Evolutionary conservation across 2,888 invertebrate species (phyloP).

Genomic region (Parthenolecanium corni): DNA sequence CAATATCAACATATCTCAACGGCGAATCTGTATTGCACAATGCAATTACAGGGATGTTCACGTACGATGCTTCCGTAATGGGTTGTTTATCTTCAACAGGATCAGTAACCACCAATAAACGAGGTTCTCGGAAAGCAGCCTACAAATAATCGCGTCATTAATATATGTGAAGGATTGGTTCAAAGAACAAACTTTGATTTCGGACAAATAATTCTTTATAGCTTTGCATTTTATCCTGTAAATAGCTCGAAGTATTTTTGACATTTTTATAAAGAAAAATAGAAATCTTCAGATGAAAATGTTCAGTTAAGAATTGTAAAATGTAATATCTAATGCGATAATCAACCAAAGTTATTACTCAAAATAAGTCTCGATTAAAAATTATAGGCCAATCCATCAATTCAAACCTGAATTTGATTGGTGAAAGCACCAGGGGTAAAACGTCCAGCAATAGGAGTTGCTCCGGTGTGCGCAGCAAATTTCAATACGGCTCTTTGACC

Average conservation of each 20-base stretch:
- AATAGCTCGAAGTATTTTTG: no score
- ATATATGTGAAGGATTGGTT: no score
- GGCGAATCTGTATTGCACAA: conserved; percentile 97
- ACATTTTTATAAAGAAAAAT: no score
- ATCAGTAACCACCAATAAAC: conserved; percentile 90
- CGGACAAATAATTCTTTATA: background rate
- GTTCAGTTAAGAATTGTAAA: no score
- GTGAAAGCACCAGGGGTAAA: conserved; percentile 99
- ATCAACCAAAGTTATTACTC: no score
- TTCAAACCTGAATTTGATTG: conserved; percentile 68
- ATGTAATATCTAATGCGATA: no score
- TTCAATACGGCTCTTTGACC: conserved; percentile 97
- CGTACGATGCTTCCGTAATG: conserved; percentile 96
- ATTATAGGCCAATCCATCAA: no score
- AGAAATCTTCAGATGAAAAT: no score
- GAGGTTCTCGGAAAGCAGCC: conserved; percentile 97
- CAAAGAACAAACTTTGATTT: background rate
- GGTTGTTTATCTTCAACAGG: conserved; percentile 91
- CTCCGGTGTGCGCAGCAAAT: conserved; percentile 95
- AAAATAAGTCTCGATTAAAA: no score
- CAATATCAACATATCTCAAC: conserved; percentile 91
- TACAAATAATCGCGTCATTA: no score
- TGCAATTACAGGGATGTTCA: conserved; percentile 98
- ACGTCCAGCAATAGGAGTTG: conserved; percentile 96
- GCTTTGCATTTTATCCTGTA: no score